Percentiles rank a stretch among this genome's conserved stretches.
Conservation (phyloP, 2,797 vertebrate species). For the Trematomus bernacchii region DNA sequence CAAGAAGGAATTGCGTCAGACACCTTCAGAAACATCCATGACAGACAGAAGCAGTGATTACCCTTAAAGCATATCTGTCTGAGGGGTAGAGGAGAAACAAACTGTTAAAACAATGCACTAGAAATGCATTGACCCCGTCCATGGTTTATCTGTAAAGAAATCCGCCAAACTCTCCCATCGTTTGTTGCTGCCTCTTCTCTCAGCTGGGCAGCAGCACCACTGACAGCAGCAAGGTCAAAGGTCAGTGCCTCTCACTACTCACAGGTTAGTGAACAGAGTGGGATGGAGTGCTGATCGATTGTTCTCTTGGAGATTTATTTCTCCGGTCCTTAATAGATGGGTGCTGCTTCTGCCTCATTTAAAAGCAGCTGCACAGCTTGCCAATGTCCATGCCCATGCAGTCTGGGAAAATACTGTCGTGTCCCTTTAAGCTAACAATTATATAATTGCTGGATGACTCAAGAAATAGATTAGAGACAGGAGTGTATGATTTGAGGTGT, state of each 20-base stretch:
- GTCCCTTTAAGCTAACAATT: no score
- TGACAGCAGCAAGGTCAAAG: constrained; percentile 63
- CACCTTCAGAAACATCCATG: background rate
- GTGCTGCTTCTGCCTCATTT: constrained; percentile 52
- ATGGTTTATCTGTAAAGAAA: constrained; percentile 30
- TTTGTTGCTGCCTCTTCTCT: constrained; percentile 38
- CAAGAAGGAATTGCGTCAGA: constrained; percentile 9
- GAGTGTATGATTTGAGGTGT: no score
- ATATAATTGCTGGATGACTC: no score
- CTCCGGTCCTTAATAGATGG: constrained; percentile 43
- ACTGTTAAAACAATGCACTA: constrained; percentile 26
- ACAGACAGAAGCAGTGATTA: constrained; percentile 24
- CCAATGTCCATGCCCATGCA: background rate
- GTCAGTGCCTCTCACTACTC: constrained; percentile 55
- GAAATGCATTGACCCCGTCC: constrained; percentile 38
- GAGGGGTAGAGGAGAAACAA: constrained; percentile 24
- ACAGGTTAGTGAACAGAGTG: constrained; percentile 48
- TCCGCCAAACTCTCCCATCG: constrained; percentile 40
- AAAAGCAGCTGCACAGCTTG: constrained; percentile 29
- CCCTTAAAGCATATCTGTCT: constrained; percentile 1
- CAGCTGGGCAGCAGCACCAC: constrained; percentile 27
- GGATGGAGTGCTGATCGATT: constrained; percentile 64
- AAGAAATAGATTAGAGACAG: no score
- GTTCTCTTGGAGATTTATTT: constrained; percentile 59
- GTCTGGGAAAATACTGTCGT: background rate